These are phyloP conservation scores for Anticlea derivata DNA, from an alignment of 2,888 invertebrate genomes.

Conservation along the genomic window DNA sequence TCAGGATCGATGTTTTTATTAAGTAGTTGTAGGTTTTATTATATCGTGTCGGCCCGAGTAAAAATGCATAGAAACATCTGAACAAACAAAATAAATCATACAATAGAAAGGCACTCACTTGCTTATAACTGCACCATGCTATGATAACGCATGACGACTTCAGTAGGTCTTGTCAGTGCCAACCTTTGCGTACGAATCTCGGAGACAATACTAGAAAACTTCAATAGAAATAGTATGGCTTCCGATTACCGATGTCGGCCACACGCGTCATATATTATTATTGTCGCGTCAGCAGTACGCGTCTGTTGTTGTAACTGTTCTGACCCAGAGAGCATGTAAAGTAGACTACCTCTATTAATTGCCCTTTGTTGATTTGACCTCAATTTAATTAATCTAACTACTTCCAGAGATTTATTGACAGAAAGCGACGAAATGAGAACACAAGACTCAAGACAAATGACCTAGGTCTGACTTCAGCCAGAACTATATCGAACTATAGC, in stretches of 20 bases:
- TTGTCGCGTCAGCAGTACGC: too few relatives aligned
- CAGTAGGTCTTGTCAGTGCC: not conserved
- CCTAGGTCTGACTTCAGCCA: constrained; percentile 1
- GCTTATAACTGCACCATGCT: constrained; percentile 16
- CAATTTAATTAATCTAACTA: constrained; percentile 16
- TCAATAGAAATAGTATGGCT: too few relatives aligned
- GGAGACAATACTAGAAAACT: too few relatives aligned
- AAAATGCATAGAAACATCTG: constrained; percentile 2
- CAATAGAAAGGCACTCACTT: not conserved
- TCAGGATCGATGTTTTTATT: too few relatives aligned
- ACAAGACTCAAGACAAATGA: not conserved
- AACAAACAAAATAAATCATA: constrained; percentile 40
- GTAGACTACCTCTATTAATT: too few relatives aligned
- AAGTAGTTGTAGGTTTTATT: not conserved
- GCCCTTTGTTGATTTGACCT: too few relatives aligned
- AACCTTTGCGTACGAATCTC: too few relatives aligned
- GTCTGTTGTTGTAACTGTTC: too few relatives aligned
- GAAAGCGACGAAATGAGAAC: not conserved
- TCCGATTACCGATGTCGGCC: too few relatives aligned
- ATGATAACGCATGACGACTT: constrained; percentile 23
- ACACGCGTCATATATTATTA: too few relatives aligned
- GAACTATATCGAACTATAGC: too few relatives aligned
- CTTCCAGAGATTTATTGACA: constrained; percentile 28
- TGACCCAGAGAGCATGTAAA: too few relatives aligned
- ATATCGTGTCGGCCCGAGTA: constrained; percentile 4